Evolutionary conservation across 1,140 invertebrate genomes (phyloP).

Genomic region (Venturia canescens): DNA sequence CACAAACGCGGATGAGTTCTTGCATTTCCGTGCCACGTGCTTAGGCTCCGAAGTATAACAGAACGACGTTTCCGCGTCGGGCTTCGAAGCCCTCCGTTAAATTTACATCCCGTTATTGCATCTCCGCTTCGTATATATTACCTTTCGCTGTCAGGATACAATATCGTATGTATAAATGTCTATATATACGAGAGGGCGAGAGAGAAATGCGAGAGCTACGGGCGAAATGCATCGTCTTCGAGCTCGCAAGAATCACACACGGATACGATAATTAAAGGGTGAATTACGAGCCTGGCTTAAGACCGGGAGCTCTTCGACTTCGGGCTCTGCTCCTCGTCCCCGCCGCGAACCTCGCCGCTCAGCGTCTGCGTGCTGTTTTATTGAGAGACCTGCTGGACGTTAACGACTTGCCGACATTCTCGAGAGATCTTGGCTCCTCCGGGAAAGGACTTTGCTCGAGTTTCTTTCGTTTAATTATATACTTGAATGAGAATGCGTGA

Average conservation of each 20-base stretch:
- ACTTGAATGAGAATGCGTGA: not conserved
- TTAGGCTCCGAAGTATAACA: slow-evolving; percentile 12
- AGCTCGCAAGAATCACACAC: slow-evolving; percentile 33
- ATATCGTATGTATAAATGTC: not conserved
- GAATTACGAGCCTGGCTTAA: slow-evolving; percentile 40
- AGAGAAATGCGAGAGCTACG: not conserved
- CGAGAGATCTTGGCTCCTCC: slow-evolving; percentile 3
- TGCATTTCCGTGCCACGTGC: slow-evolving; percentile 34
- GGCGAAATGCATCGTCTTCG: slow-evolving; percentile 18
- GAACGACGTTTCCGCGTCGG: slow-evolving; percentile 44
- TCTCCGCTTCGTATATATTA: slow-evolving; percentile 38
- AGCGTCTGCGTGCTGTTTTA: slow-evolving; percentile 7
- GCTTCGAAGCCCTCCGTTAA: slow-evolving; percentile 42
- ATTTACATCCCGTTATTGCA: slow-evolving; percentile 46
- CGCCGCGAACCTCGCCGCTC: not conserved
- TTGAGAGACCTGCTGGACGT: slow-evolving; percentile 10
- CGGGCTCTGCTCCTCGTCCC: not conserved
- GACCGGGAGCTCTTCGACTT: not conserved
- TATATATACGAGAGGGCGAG: not conserved
- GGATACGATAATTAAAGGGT: slow-evolving; percentile 43
- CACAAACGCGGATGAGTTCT: slow-evolving; percentile 20
- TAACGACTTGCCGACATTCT: slow-evolving; percentile 27
- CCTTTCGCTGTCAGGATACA: not conserved
- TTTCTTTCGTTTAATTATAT: slow-evolving; percentile 8
- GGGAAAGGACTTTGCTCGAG: not conserved